Percentiles rank a stretch among this genome's conserved stretches.
Conservation (phyloP, 2,797 vertebrate genomes). For the Chlorospingus flavigularis region DNA sequence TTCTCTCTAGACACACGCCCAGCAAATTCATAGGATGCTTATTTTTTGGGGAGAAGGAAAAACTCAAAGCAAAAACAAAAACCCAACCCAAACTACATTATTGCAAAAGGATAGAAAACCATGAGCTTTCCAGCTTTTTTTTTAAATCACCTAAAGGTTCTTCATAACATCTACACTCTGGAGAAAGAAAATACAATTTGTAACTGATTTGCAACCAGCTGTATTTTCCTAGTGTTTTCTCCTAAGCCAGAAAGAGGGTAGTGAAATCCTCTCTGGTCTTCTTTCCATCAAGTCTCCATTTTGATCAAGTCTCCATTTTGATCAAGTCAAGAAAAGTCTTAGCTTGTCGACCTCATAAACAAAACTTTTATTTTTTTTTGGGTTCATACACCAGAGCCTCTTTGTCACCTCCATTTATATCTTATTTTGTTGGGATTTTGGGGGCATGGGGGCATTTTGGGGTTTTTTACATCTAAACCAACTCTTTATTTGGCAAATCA, state of each 20-base stretch:
- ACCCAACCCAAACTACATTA: background rate
- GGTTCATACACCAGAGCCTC: background rate
- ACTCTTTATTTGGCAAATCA: background rate
- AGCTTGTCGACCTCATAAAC: background rate
- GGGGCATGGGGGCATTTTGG: fast-evolving
- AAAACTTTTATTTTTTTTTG: background rate
- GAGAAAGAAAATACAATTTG: background rate
- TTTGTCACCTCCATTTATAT: background rate
- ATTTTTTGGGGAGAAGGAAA: background rate
- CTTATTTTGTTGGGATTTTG: background rate
- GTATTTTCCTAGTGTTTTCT: background rate
- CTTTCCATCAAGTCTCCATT: background rate
- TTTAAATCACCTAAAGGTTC: background rate
- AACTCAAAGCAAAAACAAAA: background rate
- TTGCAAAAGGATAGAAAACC: background rate
- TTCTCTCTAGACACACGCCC: background rate
- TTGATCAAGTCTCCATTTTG: background rate
- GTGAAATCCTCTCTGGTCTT: background rate
- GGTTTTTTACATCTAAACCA: background rate
- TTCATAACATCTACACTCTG: background rate
- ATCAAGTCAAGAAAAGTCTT: background rate
- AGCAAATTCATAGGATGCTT: background rate
- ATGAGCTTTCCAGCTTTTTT: background rate
- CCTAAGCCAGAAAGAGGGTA: background rate
- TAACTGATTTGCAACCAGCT: background rate